These are phyloP conservation scores for Cyprinodon brontotheroides DNA, from an alignment of 2,113 vertebrate genomes.

Conservation along the genomic window DNA sequence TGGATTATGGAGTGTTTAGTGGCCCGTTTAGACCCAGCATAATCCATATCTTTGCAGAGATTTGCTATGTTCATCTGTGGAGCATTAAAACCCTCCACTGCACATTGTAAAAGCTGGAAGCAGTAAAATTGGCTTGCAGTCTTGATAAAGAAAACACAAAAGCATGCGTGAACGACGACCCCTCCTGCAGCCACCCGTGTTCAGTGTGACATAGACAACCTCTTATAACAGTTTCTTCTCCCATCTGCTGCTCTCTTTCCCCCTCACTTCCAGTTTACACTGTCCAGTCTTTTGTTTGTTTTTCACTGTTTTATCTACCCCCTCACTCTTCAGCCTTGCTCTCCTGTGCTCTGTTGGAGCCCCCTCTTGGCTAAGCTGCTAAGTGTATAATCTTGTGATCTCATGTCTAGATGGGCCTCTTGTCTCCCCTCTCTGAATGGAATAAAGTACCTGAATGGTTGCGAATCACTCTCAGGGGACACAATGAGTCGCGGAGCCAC, in stretches of 20 bases:
- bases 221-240: constrained; percentile 24
- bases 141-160: constrained; percentile 60
- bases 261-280: constrained; percentile 27
- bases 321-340: constrained; percentile 43
- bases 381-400: constrained; percentile 83
- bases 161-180: not conserved
- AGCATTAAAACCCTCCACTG: constrained; percentile 49
- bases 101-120: constrained; percentile 43
- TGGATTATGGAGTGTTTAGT: constrained; percentile 66
- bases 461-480: constrained; percentile 63
- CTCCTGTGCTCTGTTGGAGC: constrained; percentile 57
- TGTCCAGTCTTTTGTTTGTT: constrained; percentile 53
- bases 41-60: constrained; percentile 68
- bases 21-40: constrained; percentile 60
- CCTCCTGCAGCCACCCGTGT: constrained; percentile 12
- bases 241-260: constrained; percentile 12
- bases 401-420: constrained; percentile 78
- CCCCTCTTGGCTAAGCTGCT: constrained; percentile 68
- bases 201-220: constrained; percentile 6
- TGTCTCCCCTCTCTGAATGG: constrained; percentile 64
- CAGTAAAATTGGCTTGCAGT: constrained; percentile 48
- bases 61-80: constrained; percentile 58
- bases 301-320: constrained; percentile 39
- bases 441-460: constrained; percentile 76
- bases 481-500: constrained; percentile 74